phyloP scores from a whole-genome alignment of 2,888 invertebrate species.

The Cylindroiulus punctatus region DNA sequence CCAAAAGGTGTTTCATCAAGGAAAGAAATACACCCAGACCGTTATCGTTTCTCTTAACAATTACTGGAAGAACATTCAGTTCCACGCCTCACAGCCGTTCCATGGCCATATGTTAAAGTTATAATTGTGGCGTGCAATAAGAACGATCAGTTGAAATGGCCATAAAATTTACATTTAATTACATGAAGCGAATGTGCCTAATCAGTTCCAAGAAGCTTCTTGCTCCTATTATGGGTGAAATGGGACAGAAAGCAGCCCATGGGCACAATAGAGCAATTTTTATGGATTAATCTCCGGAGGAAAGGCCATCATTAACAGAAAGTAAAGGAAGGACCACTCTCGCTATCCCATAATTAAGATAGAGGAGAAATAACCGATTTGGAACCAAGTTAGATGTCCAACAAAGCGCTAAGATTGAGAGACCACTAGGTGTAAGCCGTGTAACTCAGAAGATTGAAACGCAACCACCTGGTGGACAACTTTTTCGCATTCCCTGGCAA shows the following conservation, averaged over 20 bases:
- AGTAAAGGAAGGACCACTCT: neutral
- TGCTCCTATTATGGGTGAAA: conserved; percentile 34
- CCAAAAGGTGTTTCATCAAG: neutral
- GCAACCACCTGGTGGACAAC: neutral
- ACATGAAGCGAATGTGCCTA: conserved; percentile 20
- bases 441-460: too few species aligned
- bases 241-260: conserved; percentile 25
- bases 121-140: conserved; percentile 26
- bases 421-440: neutral
- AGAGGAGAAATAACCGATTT: neutral
- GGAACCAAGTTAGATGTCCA: neutral
- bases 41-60: neutral
- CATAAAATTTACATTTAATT: conserved; percentile 42
- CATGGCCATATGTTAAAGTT: neutral
- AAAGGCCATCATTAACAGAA: conserved; percentile 8
- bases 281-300: conserved; percentile 33
- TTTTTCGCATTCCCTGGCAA: too few species aligned
- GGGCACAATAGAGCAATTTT: conserved; percentile 18
- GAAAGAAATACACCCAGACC: neutral
- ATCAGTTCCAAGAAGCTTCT: conserved; percentile 34
- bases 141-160: conserved; percentile 16
- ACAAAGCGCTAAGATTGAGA: neutral
- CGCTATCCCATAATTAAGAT: conserved; percentile 9
- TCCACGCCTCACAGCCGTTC: conserved; percentile 15
- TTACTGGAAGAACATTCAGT: neutral